These are phyloP conservation scores for Cyclina sinensis DNA, from an alignment of 1,140 invertebrate genomes.

Conservation along the genomic window DNA sequence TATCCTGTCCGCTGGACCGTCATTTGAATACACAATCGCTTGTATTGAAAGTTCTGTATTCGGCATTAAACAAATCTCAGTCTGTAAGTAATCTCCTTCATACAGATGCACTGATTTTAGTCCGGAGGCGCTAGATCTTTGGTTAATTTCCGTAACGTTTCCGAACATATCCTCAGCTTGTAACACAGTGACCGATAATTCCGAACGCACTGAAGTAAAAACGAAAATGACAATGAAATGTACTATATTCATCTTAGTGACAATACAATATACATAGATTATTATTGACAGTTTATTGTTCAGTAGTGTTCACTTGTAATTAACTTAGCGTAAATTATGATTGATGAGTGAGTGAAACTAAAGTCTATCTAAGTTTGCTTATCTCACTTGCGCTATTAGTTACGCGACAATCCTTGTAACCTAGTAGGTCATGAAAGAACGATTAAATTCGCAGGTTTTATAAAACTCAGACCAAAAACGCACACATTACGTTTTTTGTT, in stretches of 20 bases:
- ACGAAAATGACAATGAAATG: neutral
- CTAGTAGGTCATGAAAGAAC: too few species aligned
- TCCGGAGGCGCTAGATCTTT: constrained; percentile 1
- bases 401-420: too few species aligned
- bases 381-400: too few species aligned
- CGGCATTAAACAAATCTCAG: constrained; percentile 51
- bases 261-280: too few species aligned
- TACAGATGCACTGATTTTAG: constrained; percentile 29
- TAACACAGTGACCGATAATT: neutral
- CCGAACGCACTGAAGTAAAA: neutral
- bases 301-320: too few species aligned
- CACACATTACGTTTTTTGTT: too few species aligned
- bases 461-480: too few species aligned
- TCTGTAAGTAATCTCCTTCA: constrained; percentile 9
- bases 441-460: too few species aligned
- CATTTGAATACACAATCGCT: constrained; percentile 49
- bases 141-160: neutral
- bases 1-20: constrained; percentile 38
- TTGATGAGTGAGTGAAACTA: too few species aligned
- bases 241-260: neutral
- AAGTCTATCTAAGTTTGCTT: too few species aligned
- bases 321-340: too few species aligned
- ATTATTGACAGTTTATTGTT: too few species aligned
- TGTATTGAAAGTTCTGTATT: neutral
- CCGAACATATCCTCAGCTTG: constrained; percentile 49